Evolutionary conservation across 2,888 invertebrate genomes (phyloP), one percentile per base, ranked within the genome.

Genomic region (Diadegma fenestrale): DNA sequence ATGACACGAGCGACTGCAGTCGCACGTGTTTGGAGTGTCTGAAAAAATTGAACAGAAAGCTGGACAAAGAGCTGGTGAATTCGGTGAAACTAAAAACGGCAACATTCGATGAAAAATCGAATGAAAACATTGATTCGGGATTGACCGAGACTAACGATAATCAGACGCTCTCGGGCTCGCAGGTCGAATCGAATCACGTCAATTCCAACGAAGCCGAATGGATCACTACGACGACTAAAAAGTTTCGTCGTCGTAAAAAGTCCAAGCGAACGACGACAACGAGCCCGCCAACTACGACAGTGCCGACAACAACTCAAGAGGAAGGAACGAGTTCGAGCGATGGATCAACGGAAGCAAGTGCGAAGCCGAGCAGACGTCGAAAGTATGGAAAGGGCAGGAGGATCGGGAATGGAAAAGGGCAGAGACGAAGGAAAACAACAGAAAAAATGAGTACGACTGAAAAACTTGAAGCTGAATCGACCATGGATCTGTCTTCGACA

Each of bases 81-180:
- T 33, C 73, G 10, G 22, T 41, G 10, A 22, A 69, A 63, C 43
- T 72, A 14, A 63, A n/a, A 2, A 7, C 72, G 7, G 17, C 10
- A 63, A 26, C 19, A 4, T 68, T 54, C 1, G 68, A 51, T 1
- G 51, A 61, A 17, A 79, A 81, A 4, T 75, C 33, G 10, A 54
- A 75, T 0, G 80, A 71, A 33, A 86, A 84, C 6, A 69, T 89
- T 6, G 88, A 91, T 76, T 89, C 89, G 0, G 88, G 85, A 12
- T 72, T 89, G 14, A 33, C 88, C 14, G 88, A 88, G n/a, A 68
- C 85, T 12, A 61, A 58, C 0, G 88, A 89, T 26, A 68, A 68
- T 64, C 51, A 43, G 10, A 41, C 66, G 0, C 10, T 30, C 4
- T 51, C 66, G 2, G 82, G 7, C 54, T 54, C 26, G 10, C 30